These are phyloP conservation scores for Dendroctonus valens DNA, from an alignment of 1,140 invertebrate genomes.

Conservation along the genomic window DNA sequence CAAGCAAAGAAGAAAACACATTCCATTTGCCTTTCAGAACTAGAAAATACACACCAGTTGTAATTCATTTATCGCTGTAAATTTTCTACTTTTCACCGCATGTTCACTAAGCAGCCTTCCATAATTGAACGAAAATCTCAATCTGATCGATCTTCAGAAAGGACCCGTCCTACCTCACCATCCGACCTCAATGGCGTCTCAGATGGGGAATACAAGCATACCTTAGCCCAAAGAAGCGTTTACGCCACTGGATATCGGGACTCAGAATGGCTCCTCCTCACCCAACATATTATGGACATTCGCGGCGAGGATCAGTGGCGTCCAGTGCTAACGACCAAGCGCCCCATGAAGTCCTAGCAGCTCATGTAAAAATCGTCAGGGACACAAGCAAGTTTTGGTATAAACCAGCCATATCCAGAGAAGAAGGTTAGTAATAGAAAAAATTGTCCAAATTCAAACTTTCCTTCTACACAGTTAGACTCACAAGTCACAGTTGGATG, in stretches of 20 bases:
- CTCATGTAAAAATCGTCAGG: conserved; percentile 89
- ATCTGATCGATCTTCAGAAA: conserved; percentile 37
- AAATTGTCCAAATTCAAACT: no score
- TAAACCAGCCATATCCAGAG: conserved; percentile 90
- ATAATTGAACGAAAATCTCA: no score
- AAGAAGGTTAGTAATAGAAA: conserved; percentile 72
- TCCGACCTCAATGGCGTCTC: conserved; percentile 44
- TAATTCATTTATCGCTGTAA: no score
- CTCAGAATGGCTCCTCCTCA: conserved; percentile 58
- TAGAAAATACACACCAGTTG: no score
- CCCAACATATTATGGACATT: conserved; percentile 70
- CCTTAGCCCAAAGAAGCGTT: conserved; percentile 43
- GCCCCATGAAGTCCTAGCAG: conserved; percentile 80
- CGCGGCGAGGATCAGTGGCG: conserved; percentile 68
- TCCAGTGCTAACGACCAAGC: conserved; percentile 58
- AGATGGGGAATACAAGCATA: conserved; percentile 38
- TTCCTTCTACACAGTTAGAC: no score
- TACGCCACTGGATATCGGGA: conserved; percentile 36
- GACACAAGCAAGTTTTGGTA: conserved; percentile 98
- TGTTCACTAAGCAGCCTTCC: no score
- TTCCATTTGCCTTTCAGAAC: no score
- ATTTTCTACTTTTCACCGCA: no score
- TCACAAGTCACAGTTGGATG: no score
- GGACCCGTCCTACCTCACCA: conserved; percentile 48
- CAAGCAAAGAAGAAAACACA: no score